A percentile compares a stretch with the other conserved stretches of the same genome.
These are phyloP conservation scores for Chaetophractus vellerosus DNA, from an alignment of 2,797 vertebrate species.

Conservation along the genomic window DNA sequence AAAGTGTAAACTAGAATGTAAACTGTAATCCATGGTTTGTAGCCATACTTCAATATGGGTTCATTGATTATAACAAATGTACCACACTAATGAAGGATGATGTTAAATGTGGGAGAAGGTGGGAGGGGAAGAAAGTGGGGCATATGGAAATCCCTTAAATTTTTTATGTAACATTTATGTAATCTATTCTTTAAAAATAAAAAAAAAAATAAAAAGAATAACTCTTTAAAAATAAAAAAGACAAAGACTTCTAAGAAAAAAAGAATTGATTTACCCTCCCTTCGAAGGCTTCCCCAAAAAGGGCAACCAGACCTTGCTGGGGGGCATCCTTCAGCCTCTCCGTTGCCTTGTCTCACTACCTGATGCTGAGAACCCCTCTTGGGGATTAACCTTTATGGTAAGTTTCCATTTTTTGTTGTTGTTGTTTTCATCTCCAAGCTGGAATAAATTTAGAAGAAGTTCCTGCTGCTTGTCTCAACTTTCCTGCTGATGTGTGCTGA, in stretches of 20 bases:
- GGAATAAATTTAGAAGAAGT: not conserved
- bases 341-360: not conserved
- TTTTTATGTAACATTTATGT: too few relatives aligned
- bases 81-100: too few relatives aligned
- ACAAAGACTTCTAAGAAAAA: conserved; percentile 34
- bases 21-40: too few relatives aligned
- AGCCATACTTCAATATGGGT: too few relatives aligned
- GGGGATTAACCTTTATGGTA: not conserved
- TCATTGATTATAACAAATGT: too few relatives aligned
- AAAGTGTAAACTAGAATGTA: too few relatives aligned
- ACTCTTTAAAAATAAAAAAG: not conserved
- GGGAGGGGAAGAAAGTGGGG: too few relatives aligned
- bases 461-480: not conserved
- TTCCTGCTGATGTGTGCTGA: not conserved
- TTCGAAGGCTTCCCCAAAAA: not conserved
- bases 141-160: too few relatives aligned
- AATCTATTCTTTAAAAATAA: too few relatives aligned
- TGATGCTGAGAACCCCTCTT: not conserved
- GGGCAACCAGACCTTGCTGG: not conserved
- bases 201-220: too few relatives aligned
- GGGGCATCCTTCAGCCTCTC: not conserved
- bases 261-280: not conserved
- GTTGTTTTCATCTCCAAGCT: not conserved
- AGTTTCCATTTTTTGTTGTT: not conserved
- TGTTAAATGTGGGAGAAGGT: too few relatives aligned